Evolutionary conservation across 2,888 invertebrate species (phyloP), one percentile per base, ranked within the genome.

Genomic region (Zele albiditarsus): DNA sequence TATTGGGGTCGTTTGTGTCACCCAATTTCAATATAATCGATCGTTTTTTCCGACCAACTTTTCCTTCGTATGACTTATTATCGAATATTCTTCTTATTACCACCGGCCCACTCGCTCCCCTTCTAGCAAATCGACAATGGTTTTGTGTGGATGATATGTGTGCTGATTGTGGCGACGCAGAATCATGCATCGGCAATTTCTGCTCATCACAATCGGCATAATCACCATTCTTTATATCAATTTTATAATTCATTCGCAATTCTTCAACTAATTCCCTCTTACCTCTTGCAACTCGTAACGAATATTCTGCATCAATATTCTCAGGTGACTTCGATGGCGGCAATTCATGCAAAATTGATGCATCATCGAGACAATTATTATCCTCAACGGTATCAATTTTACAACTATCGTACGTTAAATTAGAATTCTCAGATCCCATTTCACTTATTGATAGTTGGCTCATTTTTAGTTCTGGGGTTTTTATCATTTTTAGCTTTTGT

Each of bases 401-500:
- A 70, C 31, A 31, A 53, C 49, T 68, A 31, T 31, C 42, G 38
- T 42, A 70, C 14, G 58, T 33, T 23, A 20, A 67, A 67, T 70
- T 58, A 16, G 16, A 28, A 70, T 33, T 31, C 16, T 57, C 58
- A 58, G 20, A n/a, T 58, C 16, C 20, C 25, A 12, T 31, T 20
- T 57, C 38, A 60, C 60, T 58, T 23, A 28, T 38, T 31, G 16
- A 60, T 27, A 27, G 27, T 60, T 16, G 25, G 3, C 28, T 27
- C 25, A 25, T 60, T 2, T 23, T 27, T 25, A 27, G 3, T 2
- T 25, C 60, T 14, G 23, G 16, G 4, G 6, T 23, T 16, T 28
- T 49, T 20, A 6, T 14, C 14, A 28, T 65, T 27, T 73, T 74
- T 46, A 80, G 76, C 69, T 81, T 81, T 23, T 38, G 14, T 27